Conservation (phyloP, 2,113 vertebrate genomes). For the Gavialis gangeticus region DNA sequence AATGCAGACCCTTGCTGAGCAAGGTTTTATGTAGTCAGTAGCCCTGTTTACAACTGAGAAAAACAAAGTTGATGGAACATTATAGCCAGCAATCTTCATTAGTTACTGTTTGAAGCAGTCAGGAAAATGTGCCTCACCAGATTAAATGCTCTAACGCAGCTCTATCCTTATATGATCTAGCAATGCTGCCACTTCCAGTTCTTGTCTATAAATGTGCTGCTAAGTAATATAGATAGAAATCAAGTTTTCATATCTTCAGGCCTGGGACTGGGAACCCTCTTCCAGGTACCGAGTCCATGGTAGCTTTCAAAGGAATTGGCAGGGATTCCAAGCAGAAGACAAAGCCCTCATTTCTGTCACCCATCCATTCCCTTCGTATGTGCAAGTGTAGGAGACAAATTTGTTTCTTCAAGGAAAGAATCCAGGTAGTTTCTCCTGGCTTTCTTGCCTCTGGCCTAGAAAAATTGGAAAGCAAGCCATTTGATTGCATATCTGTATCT, state of each 20-base stretch:
- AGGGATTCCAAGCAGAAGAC: neutral
- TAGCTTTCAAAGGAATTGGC: neutral
- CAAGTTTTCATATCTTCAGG: neutral
- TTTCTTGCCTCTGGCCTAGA: constrained; percentile 11
- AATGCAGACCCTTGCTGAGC: neutral
- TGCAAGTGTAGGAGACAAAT: neutral
- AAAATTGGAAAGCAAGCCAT: constrained; percentile 9
- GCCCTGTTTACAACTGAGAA: constrained; percentile 24
- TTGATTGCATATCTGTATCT: constrained; percentile 32
- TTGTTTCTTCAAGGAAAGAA: neutral
- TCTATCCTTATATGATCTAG: neutral
- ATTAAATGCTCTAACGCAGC: neutral
- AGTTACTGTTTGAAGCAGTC: neutral
- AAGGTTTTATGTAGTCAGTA: constrained; percentile 39
- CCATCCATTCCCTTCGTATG: neutral
- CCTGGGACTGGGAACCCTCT: neutral
- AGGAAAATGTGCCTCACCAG: neutral
- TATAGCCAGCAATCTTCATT: neutral
- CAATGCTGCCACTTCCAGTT: neutral
- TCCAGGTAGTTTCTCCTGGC: neutral
- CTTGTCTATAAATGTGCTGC: neutral
- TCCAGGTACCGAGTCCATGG: neutral
- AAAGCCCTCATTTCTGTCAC: neutral
- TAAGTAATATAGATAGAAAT: neutral
- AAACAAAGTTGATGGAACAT: constrained; percentile 3